Evolutionary conservation across 1,140 invertebrate genomes (phyloP).

Genomic region (Tachypleus tridentatus): DNA sequence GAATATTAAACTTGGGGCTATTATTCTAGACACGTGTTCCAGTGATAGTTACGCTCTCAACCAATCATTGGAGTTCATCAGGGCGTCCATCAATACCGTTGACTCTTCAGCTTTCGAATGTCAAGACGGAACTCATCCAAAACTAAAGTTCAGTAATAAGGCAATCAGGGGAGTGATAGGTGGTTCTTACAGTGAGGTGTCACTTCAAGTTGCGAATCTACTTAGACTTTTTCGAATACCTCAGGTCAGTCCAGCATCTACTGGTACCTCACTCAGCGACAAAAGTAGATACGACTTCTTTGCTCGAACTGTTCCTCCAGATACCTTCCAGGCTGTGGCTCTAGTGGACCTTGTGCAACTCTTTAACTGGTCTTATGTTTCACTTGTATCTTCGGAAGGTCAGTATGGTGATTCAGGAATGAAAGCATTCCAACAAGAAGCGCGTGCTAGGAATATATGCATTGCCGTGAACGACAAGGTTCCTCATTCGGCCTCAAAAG

Average conservation of each 20-base stretch:
- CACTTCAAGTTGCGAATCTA: slow-evolving; percentile 55
- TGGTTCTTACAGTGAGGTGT: slow-evolving; percentile 57
- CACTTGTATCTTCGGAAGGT: slow-evolving; percentile 47
- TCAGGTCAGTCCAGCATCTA: slow-evolving; percentile 44
- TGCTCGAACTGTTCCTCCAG: slow-evolving; percentile 42
- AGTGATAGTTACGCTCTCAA: slow-evolving; percentile 51
- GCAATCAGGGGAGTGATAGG: slow-evolving; percentile 45
- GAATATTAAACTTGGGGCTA: slow-evolving; percentile 42
- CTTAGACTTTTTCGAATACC: slow-evolving; percentile 46
- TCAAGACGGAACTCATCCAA: slow-evolving; percentile 39
- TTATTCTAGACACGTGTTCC: slow-evolving; percentile 50
- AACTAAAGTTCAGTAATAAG: slow-evolving; percentile 39
- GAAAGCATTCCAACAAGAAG: slow-evolving; percentile 53
- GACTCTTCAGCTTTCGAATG: slow-evolving; percentile 51
- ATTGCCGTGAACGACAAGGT: slow-evolving; percentile 59
- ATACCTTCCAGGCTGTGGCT: slow-evolving; percentile 42
- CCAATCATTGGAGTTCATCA: slow-evolving; percentile 51
- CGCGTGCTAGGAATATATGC: slow-evolving; percentile 53
- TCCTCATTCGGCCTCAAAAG: slow-evolving; percentile 44
- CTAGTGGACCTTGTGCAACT: slow-evolving; percentile 43
- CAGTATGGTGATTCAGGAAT: slow-evolving; percentile 47
- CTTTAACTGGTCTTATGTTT: slow-evolving; percentile 52
- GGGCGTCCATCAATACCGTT: slow-evolving; percentile 48
- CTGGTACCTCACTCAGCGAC: slow-evolving; percentile 46
- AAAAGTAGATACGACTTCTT: slow-evolving; percentile 48